Evolutionary conservation across 2,888 invertebrate species (phyloP).

Genomic region (Parelbella ahira): DNA sequence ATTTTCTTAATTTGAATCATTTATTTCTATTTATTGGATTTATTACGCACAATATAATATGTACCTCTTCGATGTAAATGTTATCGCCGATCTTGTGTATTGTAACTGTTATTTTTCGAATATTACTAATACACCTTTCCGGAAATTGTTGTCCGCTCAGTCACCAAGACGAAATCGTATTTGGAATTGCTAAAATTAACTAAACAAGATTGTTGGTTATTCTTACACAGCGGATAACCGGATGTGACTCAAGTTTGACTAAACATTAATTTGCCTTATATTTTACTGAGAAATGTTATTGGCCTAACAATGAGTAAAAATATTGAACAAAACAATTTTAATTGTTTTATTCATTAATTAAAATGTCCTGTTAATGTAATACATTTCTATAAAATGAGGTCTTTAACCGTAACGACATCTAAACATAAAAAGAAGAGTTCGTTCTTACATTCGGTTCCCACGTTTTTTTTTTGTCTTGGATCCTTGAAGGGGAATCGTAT

Average conservation of each 20-base stretch:
- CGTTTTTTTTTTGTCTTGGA: slow-evolving; percentile 73
- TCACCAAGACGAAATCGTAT: slow-evolving; percentile 5
- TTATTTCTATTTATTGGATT: too few species aligned
- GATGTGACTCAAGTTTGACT: slow-evolving; percentile 12
- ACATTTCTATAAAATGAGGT: slow-evolving; percentile 47
- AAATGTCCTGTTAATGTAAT: slow-evolving; percentile 38
- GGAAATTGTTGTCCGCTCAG: slow-evolving; percentile 3
- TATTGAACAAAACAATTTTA: too few species aligned
- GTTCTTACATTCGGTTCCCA: slow-evolving; percentile 73
- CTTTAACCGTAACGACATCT: slow-evolving; percentile 55
- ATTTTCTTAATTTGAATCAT: too few species aligned
- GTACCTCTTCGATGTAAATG: too few species aligned
- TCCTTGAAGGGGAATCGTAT: slow-evolving; percentile 74
- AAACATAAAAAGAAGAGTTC: slow-evolving; percentile 60
- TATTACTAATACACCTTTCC: slow-evolving; percentile 1
- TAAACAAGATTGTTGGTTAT: slow-evolving; percentile 4
- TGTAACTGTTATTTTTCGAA: background rate
- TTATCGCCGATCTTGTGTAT: too few species aligned
- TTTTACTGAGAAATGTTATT: background rate
- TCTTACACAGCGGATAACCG: slow-evolving; percentile 1
- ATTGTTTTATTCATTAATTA: too few species aligned
- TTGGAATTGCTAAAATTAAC: slow-evolving; percentile 5
- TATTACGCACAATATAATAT: too few species aligned
- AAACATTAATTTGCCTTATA: background rate
- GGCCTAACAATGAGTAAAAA: too few species aligned